These are phyloP conservation scores for Hofmannophila pseudospretella DNA, from an alignment of 2,888 invertebrate genomes.

Conservation along the genomic window DNA sequence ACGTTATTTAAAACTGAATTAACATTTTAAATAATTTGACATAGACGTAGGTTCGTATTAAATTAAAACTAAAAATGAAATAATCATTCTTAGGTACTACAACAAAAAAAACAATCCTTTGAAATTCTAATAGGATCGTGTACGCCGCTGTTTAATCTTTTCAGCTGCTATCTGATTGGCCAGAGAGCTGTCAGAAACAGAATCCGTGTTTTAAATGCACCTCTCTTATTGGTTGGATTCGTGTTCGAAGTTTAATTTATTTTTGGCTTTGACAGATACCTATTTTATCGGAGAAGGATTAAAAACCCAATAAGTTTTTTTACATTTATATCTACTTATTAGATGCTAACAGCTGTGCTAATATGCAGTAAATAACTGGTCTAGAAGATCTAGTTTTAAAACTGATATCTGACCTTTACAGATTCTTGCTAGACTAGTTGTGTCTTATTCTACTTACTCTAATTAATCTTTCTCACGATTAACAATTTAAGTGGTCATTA, in stretches of 20 bases:
- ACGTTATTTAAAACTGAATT: no score
- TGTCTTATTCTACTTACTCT: no score
- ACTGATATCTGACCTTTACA: not conserved
- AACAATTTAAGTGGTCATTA: no score
- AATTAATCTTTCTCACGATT: no score
- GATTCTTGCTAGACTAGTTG: not conserved
- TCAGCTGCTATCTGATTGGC: conserved; percentile 67
- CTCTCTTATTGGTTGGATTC: conserved; percentile 49
- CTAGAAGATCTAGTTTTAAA: conserved; percentile 5
- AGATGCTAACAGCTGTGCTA: no score
- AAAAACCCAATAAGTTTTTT: conserved; percentile 37
- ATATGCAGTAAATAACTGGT: no score
- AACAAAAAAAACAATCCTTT: no score
- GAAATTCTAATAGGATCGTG: conserved; percentile 55
- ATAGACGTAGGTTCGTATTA: no score
- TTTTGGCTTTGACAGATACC: conserved; percentile 34
- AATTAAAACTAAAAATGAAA: no score
- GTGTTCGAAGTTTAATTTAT: conserved; percentile 47
- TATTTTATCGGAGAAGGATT: conserved; percentile 36
- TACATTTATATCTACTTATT: conserved; percentile 7
- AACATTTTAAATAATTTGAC: no score
- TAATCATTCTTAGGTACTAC: no score
- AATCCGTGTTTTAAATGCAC: conserved; percentile 61
- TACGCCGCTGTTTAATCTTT: conserved; percentile 53
- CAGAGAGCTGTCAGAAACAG: conserved; percentile 66